These are phyloP conservation scores for Pelecanoides urinatrix DNA, from an alignment of 2,113 vertebrate species.

Conservation along the genomic window DNA sequence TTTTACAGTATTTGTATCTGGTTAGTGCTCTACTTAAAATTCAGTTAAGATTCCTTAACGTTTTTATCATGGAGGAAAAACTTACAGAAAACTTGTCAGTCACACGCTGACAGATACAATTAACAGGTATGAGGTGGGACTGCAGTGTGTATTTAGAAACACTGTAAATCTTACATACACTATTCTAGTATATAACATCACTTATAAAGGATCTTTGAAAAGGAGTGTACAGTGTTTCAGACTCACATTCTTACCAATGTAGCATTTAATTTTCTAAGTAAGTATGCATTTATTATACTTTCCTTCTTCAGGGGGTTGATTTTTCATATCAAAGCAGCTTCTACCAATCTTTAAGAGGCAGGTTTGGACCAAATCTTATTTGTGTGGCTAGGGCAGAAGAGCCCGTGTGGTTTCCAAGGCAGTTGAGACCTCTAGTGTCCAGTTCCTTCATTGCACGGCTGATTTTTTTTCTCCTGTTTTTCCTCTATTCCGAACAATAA, in stretches of 20 bases:
- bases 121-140: not conserved
- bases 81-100: not conserved
- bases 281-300: not conserved
- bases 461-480: not conserved
- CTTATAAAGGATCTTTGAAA: not conserved
- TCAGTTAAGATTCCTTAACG: not conserved
- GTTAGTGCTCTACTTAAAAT: not conserved
- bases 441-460: not conserved
- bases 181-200: not conserved
- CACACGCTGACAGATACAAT: not conserved
- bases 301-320: not conserved
- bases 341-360: not conserved
- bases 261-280: not conserved
- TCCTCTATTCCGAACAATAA: not conserved
- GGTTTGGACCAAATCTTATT: not conserved
- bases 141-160: not conserved
- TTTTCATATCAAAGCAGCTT: not conserved
- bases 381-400: not conserved
- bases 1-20: not conserved
- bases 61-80: not conserved
- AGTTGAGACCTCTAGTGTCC: conserved; percentile 70
- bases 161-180: not conserved
- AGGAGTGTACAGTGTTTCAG: not conserved
- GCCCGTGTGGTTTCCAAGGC: not conserved
- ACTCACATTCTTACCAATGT: not conserved